Conservation (phyloP, 2,113 vertebrate genomes). For the Andinoacara biseriatus region DNA sequence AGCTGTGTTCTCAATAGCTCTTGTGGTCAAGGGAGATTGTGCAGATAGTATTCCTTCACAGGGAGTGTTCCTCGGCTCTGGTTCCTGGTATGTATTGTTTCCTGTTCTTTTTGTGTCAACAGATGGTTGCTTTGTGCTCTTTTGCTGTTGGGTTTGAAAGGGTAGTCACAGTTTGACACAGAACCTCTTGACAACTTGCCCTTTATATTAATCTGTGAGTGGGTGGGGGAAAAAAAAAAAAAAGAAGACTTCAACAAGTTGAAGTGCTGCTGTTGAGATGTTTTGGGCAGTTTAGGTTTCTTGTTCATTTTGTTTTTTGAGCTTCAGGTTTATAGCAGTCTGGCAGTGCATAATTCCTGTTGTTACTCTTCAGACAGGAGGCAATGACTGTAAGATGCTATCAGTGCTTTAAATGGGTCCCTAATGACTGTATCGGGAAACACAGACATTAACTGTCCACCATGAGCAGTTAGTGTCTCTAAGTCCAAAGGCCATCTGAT, state of each 20-base stretch:
- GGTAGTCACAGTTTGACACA: background rate
- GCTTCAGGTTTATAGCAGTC: conserved; percentile 22
- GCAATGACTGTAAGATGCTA: conserved; percentile 66
- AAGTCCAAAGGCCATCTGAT: conserved; percentile 38
- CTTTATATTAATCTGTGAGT: background rate
- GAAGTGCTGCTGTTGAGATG: background rate
- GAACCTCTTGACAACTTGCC: background rate
- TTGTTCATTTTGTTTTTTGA: background rate
- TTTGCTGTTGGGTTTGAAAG: conserved; percentile 23
- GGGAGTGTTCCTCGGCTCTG: conserved; percentile 34
- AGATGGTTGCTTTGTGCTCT: conserved; percentile 35
- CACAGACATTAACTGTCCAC: conserved; percentile 52
- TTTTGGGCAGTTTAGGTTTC: background rate
- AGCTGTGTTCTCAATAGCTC: conserved; percentile 41
- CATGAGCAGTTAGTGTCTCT: conserved; percentile 33
- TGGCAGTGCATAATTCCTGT: conserved; percentile 30
- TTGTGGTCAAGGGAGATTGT: conserved; percentile 21
- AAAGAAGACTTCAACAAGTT: background rate
- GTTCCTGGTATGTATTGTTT: conserved; percentile 40
- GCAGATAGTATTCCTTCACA: conserved; percentile 48
- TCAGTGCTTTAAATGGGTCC: conserved; percentile 61
- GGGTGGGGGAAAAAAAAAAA: background rate
- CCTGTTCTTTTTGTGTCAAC: conserved; percentile 1
- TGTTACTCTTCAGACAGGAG: conserved; percentile 28
- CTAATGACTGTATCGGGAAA: conserved; percentile 63